Percentiles rank a stretch among this genome's conserved stretches.
Evolutionary conservation across 1,140 invertebrate species (phyloP).

Genomic region (Andricus grossulariae): DNA sequence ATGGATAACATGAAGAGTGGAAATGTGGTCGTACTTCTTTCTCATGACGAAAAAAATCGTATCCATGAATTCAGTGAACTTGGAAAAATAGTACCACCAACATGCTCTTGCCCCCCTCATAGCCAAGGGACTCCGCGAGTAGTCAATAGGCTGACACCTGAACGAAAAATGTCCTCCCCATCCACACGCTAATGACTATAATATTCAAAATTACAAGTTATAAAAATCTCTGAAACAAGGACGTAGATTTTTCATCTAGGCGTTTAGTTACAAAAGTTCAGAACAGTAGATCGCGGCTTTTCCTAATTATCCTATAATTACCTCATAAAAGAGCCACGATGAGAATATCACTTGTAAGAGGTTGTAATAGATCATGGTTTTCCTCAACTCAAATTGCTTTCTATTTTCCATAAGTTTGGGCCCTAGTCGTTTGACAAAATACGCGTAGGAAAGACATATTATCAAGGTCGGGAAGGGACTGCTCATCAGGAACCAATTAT

Average conservation of each 20-base stretch:
- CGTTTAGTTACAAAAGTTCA: neutral
- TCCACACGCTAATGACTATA: slow-evolving; percentile 80
- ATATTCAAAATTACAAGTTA: slow-evolving; percentile 55
- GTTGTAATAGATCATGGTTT: slow-evolving; percentile 90
- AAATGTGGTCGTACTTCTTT: slow-evolving; percentile 91
- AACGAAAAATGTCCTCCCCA: slow-evolving; percentile 88
- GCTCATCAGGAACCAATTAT: slow-evolving; percentile 89
- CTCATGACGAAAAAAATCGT: slow-evolving; percentile 92
- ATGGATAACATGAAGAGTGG: slow-evolving; percentile 93
- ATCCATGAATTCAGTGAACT: slow-evolving; percentile 91
- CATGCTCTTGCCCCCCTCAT: slow-evolving; percentile 86
- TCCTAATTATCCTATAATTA: slow-evolving; percentile 71
- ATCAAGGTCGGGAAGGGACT: slow-evolving; percentile 87
- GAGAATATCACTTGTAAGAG: slow-evolving; percentile 90
- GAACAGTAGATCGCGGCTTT: neutral
- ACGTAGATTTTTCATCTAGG: neutral
- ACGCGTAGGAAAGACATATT: slow-evolving; percentile 86
- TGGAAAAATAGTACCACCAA: slow-evolving; percentile 94
- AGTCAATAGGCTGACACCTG: slow-evolving; percentile 93
- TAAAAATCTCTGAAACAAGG: slow-evolving; percentile 14
- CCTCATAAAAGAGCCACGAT: slow-evolving; percentile 89
- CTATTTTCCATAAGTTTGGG: slow-evolving; percentile 93
- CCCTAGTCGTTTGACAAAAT: slow-evolving; percentile 87
- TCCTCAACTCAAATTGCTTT: slow-evolving; percentile 89
- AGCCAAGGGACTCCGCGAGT: slow-evolving; percentile 85